Evolutionary conservation across 2,888 invertebrate genomes (phyloP).

Genomic region (Temnothorax rugatulus): DNA sequence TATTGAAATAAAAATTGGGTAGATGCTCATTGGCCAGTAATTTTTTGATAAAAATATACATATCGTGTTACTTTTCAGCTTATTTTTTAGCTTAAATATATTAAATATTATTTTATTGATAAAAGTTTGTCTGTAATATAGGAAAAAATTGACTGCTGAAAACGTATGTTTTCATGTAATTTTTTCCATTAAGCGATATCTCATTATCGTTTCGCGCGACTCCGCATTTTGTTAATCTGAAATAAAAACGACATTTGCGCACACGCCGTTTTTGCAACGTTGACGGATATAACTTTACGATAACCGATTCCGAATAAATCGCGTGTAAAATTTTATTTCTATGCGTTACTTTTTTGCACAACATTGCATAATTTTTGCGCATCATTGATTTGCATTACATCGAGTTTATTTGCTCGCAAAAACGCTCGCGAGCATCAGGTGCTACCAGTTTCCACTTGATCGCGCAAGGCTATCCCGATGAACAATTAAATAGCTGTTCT

Average conservation of each 20-base stretch:
- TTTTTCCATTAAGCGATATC: constrained; percentile 47
- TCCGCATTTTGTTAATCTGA: constrained; percentile 40
- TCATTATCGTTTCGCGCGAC: constrained; percentile 47
- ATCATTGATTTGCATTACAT: constrained; percentile 29
- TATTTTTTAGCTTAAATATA: constrained; percentile 29
- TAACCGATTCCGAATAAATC: constrained; percentile 32
- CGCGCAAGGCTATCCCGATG: constrained; percentile 7
- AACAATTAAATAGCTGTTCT: constrained; percentile 41
- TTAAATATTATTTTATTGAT: constrained; percentile 27
- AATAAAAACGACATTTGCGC: constrained; percentile 47
- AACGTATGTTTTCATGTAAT: constrained; percentile 10
- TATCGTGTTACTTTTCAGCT: not conserved
- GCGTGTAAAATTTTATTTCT: constrained; percentile 49
- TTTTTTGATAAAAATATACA: constrained; percentile 2
- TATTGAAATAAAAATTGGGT: not conserved
- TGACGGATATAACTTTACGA: constrained; percentile 6
- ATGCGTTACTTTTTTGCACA: constrained; percentile 30
- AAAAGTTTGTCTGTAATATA: constrained; percentile 16
- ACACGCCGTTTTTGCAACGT: not conserved
- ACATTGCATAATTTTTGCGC: constrained; percentile 38
- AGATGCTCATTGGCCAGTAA: not conserved
- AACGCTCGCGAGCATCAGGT: constrained; percentile 19
- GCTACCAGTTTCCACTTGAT: constrained; percentile 29
- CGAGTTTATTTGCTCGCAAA: constrained; percentile 19
- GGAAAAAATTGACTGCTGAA: constrained; percentile 17